Base-by-base conservation (phyloP, 2,888 invertebrate species). In the Pristionchus entomophagus region DNA sequence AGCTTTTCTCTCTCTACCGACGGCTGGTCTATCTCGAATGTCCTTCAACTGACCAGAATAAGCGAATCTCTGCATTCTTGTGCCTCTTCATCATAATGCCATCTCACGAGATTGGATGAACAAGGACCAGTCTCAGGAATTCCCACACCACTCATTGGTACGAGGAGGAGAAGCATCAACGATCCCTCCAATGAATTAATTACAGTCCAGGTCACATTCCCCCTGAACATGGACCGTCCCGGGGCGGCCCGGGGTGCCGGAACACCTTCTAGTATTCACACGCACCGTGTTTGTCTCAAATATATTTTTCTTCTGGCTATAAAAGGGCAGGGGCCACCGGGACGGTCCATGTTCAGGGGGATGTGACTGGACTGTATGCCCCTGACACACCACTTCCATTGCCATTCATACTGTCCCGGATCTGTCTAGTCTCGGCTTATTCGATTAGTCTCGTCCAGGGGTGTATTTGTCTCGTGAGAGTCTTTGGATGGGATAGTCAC, bases 71-170 rank as follows among this genome's bases (percentile, higher is more conserved):
- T 89, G 89, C 93, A 93, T n/a, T 88, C 86, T 51, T 89, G 89
- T 14, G 86, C 86, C 45, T 86, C 78, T 53, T 91, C 92, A 84
- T 92, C 90, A 88, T 91, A 93, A 88, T 88, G 91, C 91, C 91
- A 93, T 19, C 91, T 86, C 22, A 85, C 81, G 56, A 91, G 85
- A 38, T 83, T 77, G 14, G 90, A 88, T 19, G 87, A 85, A 88
- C 93, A 93, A 10, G 93, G 93, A 10, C 93, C 93, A 1, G 90
- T 65, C 26, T 89, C 88, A 19, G 90, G 83, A 14, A 84, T 88
- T 26, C 91, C 92, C 12, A 89, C 87, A 84, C n/a, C 93, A 93
- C 82, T 92, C 91, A 77, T 92, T 91, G 22, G 89, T 89, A 73
- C 86, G 88, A 26, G 88, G 86, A 35, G 89, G 81, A 4, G 88